Evolutionary conservation across 2,113 vertebrate species (phyloP).

Genomic region (Pelodiscus sinensis): DNA sequence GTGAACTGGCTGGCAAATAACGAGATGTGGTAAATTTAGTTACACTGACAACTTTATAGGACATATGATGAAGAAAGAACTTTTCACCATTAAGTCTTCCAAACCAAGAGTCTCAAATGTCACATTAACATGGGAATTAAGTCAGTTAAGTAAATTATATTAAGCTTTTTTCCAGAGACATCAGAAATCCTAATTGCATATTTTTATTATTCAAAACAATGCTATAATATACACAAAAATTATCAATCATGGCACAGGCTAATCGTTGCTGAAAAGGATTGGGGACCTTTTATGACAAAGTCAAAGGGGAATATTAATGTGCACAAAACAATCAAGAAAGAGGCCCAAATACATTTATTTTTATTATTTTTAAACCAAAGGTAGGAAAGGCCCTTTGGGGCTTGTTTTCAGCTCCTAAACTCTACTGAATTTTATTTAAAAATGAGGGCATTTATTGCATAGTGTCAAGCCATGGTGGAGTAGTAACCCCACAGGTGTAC

Average conservation of each 20-base stretch:
- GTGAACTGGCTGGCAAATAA: slow-evolving; percentile 41
- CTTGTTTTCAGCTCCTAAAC: slow-evolving; percentile 21
- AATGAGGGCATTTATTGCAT: neutral
- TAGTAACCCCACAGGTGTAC: neutral
- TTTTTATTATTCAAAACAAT: slow-evolving; percentile 2
- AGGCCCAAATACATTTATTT: neutral
- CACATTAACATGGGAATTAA: slow-evolving; percentile 25
- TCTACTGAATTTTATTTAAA: neutral
- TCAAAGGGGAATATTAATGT: slow-evolving; percentile 8
- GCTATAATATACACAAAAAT: neutral
- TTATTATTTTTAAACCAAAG: neutral
- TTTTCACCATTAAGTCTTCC: slow-evolving; percentile 9
- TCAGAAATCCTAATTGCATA: neutral
- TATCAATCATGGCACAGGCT: neutral
- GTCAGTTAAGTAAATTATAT: neutral
- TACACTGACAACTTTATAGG: slow-evolving; percentile 34
- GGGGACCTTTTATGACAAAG: neutral
- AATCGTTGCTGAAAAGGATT: neutral
- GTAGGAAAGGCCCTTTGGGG: slow-evolving; percentile 6
- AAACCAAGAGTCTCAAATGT: neutral
- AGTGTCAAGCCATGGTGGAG: slow-evolving; percentile 11
- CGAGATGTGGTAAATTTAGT: slow-evolving; percentile 37
- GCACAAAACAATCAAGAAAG: neutral
- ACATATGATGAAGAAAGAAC: neutral
- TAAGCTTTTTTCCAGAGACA: neutral